Base-by-base conservation (phyloP, 2,113 vertebrate genomes). In the Tachysurus vachellii region DNA sequence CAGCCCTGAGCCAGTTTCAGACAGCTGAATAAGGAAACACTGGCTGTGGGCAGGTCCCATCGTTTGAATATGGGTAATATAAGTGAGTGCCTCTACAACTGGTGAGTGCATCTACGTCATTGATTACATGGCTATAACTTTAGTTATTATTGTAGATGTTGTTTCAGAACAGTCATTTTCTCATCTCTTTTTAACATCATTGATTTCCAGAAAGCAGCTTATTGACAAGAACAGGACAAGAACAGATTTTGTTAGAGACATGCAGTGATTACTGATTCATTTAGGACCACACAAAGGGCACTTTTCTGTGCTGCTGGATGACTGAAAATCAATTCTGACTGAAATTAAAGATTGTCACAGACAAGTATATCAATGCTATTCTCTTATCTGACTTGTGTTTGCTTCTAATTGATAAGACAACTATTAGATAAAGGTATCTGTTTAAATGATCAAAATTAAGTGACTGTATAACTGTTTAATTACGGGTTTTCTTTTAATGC, bases 261-360 rank as follows among this genome's bases (percentile, higher is more conserved):
- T 57, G 53, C 28, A 2, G 62, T 57, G 83, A 73, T 84, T 75
- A 70, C 68, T 26, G 83, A 44, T 84, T 5, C 23, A 75, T 42
- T 57, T 14, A 26, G 17, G 64, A 42, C 83, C 64, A 44, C 54
- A 75, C 54, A 84, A 84, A 84, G 56, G 68, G 54, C 42, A 19
- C 5, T 44, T 36, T 21, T 84, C 50, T 71, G 8, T 11, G 12
- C 83, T 17, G 16, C 21, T 26, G 70, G 23, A 17, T 26, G 68
- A 84, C 53, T 75, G 68, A 16, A 84, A 84, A 73, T 84, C 83
- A 75, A 75, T 73, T 44, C 66, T 28, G 23, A 42, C 83, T 61
- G 53, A 84, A 31, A 75, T 75, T 84, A 75, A 59, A 84, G 70
- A 75, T n/a, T 26, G 54, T 6, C 21, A 57, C 31, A 42, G 62